These are phyloP conservation scores for Sebastolobus alascanus DNA, from an alignment of 2,797 vertebrate genomes.

Conservation along the genomic window DNA sequence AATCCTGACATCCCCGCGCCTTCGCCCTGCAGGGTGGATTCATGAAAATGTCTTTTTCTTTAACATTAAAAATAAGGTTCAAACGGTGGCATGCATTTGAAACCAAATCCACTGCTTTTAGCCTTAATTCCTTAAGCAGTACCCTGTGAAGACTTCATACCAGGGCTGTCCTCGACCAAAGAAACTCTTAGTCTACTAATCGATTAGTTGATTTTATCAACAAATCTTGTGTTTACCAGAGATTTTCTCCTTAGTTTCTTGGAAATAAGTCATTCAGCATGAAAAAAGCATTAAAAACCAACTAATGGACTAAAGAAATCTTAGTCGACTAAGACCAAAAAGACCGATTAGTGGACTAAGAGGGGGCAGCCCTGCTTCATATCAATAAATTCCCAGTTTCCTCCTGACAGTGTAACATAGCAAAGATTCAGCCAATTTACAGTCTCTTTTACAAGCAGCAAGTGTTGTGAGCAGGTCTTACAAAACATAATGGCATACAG, in stretches of 20 bases:
- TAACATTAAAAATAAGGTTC: constrained; percentile 20
- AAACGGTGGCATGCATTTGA: constrained; percentile 26
- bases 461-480: background rate
- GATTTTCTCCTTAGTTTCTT: too few relatives aligned
- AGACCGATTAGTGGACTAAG: too few relatives aligned
- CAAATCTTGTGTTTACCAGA: too few relatives aligned
- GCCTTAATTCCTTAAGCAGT: background rate
- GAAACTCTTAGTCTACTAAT: too few relatives aligned
- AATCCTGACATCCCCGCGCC: constrained; percentile 52
- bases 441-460: constrained; percentile 8
- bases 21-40: constrained; percentile 36
- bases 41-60: constrained; percentile 33
- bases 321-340: too few relatives aligned
- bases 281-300: too few relatives aligned
- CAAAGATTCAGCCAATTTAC: constrained; percentile 29
- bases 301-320: too few relatives aligned
- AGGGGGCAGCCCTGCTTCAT: background rate
- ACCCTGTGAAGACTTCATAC: background rate
- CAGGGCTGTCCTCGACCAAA: too few relatives aligned
- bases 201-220: too few relatives aligned
- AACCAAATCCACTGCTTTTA: constrained; percentile 2
- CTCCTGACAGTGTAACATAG: background rate
- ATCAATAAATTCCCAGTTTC: constrained; percentile 16
- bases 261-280: too few relatives aligned
- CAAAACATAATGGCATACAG: background rate